Percentiles rank a stretch among this genome's conserved stretches.
phyloP scores from a whole-genome alignment of 2,797 vertebrate genomes.

The Knipowitschia caucasica region DNA sequence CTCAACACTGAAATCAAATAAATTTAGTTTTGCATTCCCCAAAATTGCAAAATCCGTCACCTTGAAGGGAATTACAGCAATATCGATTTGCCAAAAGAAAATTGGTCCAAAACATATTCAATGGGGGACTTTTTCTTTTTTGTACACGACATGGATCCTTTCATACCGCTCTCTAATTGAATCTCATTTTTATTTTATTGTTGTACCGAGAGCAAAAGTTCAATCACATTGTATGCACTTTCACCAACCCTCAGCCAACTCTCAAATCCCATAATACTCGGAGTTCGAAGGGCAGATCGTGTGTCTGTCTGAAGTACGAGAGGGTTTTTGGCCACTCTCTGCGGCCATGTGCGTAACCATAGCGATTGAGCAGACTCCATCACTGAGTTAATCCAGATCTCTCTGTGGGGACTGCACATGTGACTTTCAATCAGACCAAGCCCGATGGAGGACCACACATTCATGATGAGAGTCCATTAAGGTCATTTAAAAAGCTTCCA shows the following conservation, averaged over 20 bases:
- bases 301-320: slow-evolving; percentile 28
- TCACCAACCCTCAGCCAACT: slow-evolving; percentile 6
- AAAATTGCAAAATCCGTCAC: too few relatives aligned
- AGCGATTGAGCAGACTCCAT: slow-evolving; percentile 72
- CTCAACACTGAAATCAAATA: too few relatives aligned
- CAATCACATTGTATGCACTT: background rate
- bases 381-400: slow-evolving; percentile 65
- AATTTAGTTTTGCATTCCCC: too few relatives aligned
- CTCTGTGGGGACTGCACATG: slow-evolving; percentile 43
- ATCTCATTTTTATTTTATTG: background rate
- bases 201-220: background rate
- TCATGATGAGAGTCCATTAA: slow-evolving; percentile 63
- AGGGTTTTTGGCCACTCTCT: slow-evolving; percentile 54
- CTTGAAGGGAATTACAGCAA: too few relatives aligned
- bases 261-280: slow-evolving; percentile 13
- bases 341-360: slow-evolving; percentile 75
- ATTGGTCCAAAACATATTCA: too few relatives aligned
- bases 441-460: slow-evolving; percentile 54
- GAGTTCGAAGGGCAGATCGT: slow-evolving; percentile 7
- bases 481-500: slow-evolving; percentile 59
- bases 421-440: slow-evolving; percentile 40
- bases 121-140: too few relatives aligned
- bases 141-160: too few relatives aligned
- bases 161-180: background rate
- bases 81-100: too few relatives aligned